These are phyloP conservation scores for Machaerirhynchus nigripectus DNA, from an alignment of 2,113 vertebrate species.

Conservation along the genomic window DNA sequence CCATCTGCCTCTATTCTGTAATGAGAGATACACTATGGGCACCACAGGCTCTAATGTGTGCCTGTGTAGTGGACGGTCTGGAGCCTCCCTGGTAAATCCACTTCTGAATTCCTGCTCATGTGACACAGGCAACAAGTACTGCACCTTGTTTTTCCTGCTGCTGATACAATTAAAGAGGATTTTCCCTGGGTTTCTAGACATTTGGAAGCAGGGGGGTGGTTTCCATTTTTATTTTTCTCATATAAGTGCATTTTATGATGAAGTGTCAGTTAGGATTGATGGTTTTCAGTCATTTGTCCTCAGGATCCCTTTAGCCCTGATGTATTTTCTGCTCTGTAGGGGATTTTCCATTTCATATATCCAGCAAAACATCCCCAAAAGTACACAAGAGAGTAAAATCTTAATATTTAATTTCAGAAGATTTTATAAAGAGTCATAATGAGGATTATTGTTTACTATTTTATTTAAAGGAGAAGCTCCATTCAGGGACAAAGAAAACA, in stretches of 20 bases:
- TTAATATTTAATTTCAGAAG: not conserved
- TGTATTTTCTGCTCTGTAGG: not conserved
- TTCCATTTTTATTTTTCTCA: not conserved
- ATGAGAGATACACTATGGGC: not conserved
- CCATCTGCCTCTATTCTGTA: not conserved
- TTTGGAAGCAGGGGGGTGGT: not conserved
- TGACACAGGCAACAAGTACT: not conserved
- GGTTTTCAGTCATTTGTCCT: not conserved
- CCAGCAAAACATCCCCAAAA: not conserved
- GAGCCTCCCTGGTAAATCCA: not conserved
- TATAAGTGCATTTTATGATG: not conserved
- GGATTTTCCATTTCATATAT: not conserved
- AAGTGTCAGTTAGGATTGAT: not conserved
- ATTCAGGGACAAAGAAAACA: not conserved
- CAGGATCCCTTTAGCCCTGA: not conserved
- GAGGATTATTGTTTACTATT: not conserved
- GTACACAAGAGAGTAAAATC: not conserved
- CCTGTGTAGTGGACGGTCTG: rapidly evolving
- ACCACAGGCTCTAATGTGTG: not conserved
- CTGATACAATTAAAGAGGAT: not conserved
- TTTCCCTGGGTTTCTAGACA: not conserved
- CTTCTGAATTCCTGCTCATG: not conserved
- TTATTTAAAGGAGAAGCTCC: not conserved
- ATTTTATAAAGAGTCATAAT: not conserved
- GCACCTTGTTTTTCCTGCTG: not conserved